Conservation (phyloP, 1,140 invertebrate species). For the Drosophila erecta region DNA sequence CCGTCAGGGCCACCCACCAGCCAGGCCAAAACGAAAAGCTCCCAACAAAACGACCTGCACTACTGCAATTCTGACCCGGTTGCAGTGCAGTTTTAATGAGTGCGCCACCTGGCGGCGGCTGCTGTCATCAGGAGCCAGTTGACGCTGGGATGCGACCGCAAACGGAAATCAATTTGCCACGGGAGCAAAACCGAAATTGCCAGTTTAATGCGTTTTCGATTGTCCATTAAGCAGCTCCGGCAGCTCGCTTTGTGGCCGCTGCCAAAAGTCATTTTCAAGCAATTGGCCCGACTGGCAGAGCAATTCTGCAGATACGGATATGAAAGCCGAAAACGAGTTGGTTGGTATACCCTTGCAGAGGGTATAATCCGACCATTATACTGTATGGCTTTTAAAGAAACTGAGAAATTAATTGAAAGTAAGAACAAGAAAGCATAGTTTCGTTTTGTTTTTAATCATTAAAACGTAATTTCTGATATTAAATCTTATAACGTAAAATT, state of each 20-base stretch:
- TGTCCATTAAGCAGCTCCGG: conserved; percentile 74
- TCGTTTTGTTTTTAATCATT: too few relatives aligned
- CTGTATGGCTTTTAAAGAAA: not conserved
- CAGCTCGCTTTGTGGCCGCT: conserved; percentile 47
- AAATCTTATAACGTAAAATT: too few relatives aligned
- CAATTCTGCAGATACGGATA: conserved; percentile 7
- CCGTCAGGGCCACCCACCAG: not conserved
- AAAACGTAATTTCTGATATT: too few relatives aligned
- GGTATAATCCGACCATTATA: not conserved
- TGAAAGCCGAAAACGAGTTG: not conserved
- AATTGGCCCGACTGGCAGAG: conserved; percentile 69
- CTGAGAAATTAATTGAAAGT: not conserved
- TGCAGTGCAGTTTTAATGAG: conserved; percentile 69
- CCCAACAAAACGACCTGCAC: conserved; percentile 1
- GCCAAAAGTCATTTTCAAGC: conserved; percentile 82
- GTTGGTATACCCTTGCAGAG: too few relatives aligned
- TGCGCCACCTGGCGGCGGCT: conserved; percentile 59
- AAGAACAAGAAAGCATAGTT: too few relatives aligned
- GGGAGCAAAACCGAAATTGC: conserved; percentile 68
- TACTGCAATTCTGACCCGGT: conserved; percentile 33
- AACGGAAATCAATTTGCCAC: conserved; percentile 76
- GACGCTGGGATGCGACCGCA: conserved; percentile 59
- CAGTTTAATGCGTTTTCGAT: conserved; percentile 82
- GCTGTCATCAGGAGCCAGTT: conserved; percentile 44
- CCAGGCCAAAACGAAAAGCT: not conserved